Evolutionary conservation across 30 jellyfish, hydroid and myxozoan genomes (phyloP), one percentile per base, ranked within the genome.

Genomic region (Turritopsis rubra): DNA sequence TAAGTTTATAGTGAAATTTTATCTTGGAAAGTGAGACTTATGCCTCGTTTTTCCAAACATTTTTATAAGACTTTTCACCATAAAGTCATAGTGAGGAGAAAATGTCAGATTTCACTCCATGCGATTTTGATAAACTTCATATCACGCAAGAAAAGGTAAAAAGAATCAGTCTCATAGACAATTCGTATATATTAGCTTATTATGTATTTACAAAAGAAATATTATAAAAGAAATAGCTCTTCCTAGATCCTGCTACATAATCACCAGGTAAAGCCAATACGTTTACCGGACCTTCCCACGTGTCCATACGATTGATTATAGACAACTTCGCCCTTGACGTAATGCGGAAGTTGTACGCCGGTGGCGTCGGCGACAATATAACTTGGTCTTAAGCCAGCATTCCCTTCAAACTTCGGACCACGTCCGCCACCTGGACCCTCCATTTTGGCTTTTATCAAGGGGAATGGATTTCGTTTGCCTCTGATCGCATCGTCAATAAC

Each of bases 361-460:
- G 96, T 93, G 0, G 95, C 97, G 83, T 93, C 99, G 65, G 96
- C 73, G 4, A 89, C 93, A 1, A 94, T 95, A 75, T 88, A 93
- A 85, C 99, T 93, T 24, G 99, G 99, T 79, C 99, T 88, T 31
- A 93, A 75, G 1, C 99, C 99, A 22, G 96, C 96, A 17, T 89
- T 88, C 28, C 96, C 96, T 18, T 88, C 97, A 73, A 93, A 93
- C 76, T 93, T 93, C 21, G 99, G 99, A 16, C 99, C 99, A 21
- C 91, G 28, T 8, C 99, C 99, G 18, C 99, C 99, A 9, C 99
- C 99, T 18, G 99, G 96, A 16, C 99, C 99, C 73, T 94, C 95
- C 26, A 82, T 81, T 1, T 96, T 96, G 1, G 95, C 99, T 82
- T 93, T 93, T 1, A 80, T 85, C 18, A 93, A 91, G 1, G 96